Percentiles rank a stretch among this genome's conserved stretches.
phyloP scores from a whole-genome alignment of 2,113 vertebrate species.

The Chrysemys picta region DNA sequence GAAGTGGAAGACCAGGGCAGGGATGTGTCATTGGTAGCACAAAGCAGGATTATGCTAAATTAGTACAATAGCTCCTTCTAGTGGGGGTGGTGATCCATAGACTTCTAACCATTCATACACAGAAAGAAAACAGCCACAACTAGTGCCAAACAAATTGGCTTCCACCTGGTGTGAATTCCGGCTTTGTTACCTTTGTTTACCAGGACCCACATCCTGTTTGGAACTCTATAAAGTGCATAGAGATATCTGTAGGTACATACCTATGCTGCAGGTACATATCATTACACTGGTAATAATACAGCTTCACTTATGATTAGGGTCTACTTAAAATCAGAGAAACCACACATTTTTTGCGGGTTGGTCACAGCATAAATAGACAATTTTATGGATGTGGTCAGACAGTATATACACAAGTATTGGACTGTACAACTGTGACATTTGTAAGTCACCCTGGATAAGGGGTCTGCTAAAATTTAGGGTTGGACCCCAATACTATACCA shows the following conservation, averaged over 20 bases:
- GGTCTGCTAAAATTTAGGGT: background rate
- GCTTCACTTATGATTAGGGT: too few relatives aligned
- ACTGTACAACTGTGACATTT: background rate
- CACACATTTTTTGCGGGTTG: too few relatives aligned
- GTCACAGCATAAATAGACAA: too few relatives aligned
- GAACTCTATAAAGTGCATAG: background rate
- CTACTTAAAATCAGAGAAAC: too few relatives aligned
- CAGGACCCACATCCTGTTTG: background rate
- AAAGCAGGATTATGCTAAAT: background rate
- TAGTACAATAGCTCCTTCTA: background rate
- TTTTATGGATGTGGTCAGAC: too few relatives aligned
- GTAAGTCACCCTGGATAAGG: background rate
- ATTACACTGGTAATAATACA: background rate
- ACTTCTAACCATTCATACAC: background rate
- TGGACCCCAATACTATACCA: background rate
- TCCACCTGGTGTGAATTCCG: background rate
- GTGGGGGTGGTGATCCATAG: background rate
- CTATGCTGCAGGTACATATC: background rate
- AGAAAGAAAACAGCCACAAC: background rate
- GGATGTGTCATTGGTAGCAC: background rate
- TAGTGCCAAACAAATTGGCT: background rate
- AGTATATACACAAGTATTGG: background rate
- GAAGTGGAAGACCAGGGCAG: background rate
- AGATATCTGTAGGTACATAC: background rate
- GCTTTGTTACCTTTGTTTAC: background rate